These are phyloP conservation scores for Urocynchramus pylzowi DNA, from an alignment of 2,113 vertebrate genomes.

Conservation along the genomic window DNA sequence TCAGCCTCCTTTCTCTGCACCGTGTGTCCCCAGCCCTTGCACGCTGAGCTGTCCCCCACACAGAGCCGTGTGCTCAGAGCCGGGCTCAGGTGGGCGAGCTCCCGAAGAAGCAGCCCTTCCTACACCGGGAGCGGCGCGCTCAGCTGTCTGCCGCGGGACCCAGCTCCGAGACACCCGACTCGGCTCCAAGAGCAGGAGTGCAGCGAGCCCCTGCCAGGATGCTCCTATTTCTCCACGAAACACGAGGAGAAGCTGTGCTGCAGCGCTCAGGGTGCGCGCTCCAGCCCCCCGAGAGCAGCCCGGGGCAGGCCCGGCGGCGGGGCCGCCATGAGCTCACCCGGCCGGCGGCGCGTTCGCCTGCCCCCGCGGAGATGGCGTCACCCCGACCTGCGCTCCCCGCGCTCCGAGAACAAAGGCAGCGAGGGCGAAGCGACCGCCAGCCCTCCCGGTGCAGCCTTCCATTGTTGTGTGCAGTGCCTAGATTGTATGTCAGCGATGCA, in stretches of 20 bases:
- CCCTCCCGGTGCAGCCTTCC: neutral
- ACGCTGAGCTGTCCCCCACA: neutral
- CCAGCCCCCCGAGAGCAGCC: neutral
- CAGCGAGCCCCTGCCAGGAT: neutral
- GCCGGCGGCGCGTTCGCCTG: neutral
- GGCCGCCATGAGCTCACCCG: neutral
- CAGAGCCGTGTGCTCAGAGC: accelerated
- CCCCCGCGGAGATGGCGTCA: neutral
- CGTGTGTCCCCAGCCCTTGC: accelerated
- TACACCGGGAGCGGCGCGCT: accelerated
- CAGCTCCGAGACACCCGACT: accelerated
- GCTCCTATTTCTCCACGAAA: accelerated
- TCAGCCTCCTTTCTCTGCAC: neutral
- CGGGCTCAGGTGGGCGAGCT: neutral
- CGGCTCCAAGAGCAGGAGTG: neutral
- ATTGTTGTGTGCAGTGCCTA: neutral
- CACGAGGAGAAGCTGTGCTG: neutral
- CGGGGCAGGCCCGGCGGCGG: neutral
- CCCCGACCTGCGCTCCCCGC: neutral
- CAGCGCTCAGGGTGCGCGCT: accelerated
- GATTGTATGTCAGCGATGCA: neutral
- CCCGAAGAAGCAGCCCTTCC: accelerated
- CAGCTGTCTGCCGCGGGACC: neutral
- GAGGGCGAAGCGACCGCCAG: neutral
- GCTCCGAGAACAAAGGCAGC: neutral